Evolutionary conservation across 2,113 vertebrate species (phyloP).

Genomic region (Lophotis ruficrista): DNA sequence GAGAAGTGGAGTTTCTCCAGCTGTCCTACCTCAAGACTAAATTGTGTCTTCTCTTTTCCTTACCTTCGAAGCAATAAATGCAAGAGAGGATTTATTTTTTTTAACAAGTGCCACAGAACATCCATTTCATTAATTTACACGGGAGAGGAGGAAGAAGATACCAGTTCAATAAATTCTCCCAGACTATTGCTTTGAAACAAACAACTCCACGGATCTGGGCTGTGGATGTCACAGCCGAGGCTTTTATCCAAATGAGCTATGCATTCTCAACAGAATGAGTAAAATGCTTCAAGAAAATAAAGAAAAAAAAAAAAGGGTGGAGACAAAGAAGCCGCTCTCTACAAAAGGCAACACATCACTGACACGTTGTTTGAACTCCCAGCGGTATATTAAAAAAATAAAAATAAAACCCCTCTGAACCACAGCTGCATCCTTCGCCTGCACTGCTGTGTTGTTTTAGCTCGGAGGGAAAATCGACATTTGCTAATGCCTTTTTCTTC

Average conservation of each 20-base stretch:
- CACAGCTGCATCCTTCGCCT: conserved; percentile 51
- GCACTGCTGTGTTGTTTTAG: conserved; percentile 13
- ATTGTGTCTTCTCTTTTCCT: background rate
- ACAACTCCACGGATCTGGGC: background rate
- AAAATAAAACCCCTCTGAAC: conserved; percentile 38
- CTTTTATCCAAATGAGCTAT: conserved; percentile 68
- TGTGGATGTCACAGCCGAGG: conserved; percentile 44
- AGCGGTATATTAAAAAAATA: conserved; percentile 47
- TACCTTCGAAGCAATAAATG: background rate
- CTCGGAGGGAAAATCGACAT: background rate
- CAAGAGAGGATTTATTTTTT: conserved; percentile 46
- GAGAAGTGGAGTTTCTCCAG: background rate
- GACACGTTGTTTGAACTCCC: conserved; percentile 56
- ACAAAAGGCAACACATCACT: conserved; percentile 8
- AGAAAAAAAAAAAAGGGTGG: background rate
- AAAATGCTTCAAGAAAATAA: conserved; percentile 50
- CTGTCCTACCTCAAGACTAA: background rate
- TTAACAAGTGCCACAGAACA: conserved; percentile 55
- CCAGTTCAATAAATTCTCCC: conserved; percentile 57
- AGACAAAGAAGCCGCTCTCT: background rate
- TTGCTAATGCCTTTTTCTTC: conserved; percentile 7
- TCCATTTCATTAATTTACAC: conserved; percentile 50
- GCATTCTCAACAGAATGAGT: conserved; percentile 11
- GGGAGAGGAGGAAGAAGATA: background rate
- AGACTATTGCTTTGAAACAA: conserved; percentile 52